Evolutionary conservation across 2,888 invertebrate genomes (phyloP).

Genomic region (Drosophila anomelani): DNA sequence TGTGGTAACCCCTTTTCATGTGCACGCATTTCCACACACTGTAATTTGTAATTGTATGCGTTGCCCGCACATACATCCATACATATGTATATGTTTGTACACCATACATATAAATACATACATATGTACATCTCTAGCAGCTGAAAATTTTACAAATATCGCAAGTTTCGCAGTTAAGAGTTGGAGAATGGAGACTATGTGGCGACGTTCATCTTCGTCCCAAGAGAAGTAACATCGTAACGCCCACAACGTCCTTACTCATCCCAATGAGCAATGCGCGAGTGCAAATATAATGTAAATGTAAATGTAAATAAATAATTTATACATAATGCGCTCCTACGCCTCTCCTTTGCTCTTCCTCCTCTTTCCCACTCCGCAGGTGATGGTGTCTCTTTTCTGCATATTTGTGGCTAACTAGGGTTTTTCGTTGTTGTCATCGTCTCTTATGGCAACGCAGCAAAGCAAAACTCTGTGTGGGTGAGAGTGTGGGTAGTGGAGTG

Average conservation of each 20-base stretch:
- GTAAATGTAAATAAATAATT: constrained; percentile 80
- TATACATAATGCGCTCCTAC: constrained; percentile 71
- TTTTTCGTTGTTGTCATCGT: constrained; percentile 22
- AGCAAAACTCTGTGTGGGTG: constrained; percentile 58
- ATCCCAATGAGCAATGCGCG: constrained; percentile 14
- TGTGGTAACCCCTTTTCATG: constrained; percentile 45
- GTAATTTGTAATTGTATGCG: constrained; percentile 46
- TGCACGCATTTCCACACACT: constrained; percentile 21
- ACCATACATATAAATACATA: too few relatives aligned
- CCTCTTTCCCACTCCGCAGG: constrained; percentile 12
- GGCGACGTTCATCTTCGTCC: constrained; percentile 41
- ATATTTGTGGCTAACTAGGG: constrained; percentile 23
- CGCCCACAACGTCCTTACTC: constrained; percentile 14
- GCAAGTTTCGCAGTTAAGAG: constrained; percentile 18
- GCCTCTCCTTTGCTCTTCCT: constrained; percentile 28
- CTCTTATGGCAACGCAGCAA: constrained; percentile 54
- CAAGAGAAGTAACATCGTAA: constrained; percentile 16
- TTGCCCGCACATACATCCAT: background rate
- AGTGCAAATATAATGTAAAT: constrained; percentile 75
- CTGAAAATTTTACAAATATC: constrained; percentile 4
- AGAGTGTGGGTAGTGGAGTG: constrained; percentile 13
- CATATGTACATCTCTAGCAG: constrained; percentile 5
- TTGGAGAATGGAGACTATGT: constrained; percentile 49
- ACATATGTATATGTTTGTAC: background rate
- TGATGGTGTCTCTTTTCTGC: constrained; percentile 52